Conservation (phyloP, 1,140 invertebrate species). For the Trichonephila inaurata region DNA sequence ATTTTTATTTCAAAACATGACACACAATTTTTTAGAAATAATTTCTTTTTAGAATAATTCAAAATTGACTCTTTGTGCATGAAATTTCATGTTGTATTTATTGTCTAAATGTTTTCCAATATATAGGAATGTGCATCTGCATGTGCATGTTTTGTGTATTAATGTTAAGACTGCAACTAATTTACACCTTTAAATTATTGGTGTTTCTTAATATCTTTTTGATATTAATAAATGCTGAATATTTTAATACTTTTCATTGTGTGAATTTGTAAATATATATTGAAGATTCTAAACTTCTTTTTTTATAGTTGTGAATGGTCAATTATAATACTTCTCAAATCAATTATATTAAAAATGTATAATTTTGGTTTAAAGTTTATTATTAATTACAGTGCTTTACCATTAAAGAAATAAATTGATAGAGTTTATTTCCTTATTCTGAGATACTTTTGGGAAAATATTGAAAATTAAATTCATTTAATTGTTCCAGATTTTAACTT, state of each 20-base stretch:
- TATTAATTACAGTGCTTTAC: no score
- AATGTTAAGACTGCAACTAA: constrained; percentile 34
- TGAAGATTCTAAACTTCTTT: no score
- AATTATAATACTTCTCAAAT: no score
- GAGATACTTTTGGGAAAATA: no score
- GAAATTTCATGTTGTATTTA: constrained; percentile 13
- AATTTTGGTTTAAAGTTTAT: no score
- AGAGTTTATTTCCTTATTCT: no score
- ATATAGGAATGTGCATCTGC: constrained; percentile 48
- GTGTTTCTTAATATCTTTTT: neutral
- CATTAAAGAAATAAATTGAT: no score
- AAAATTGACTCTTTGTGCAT: constrained; percentile 40
- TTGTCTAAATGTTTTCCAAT: constrained; percentile 58
- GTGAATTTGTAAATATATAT: neutral
- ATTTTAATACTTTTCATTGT: neutral
- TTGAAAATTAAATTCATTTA: no score
- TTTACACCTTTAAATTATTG: constrained; percentile 13
- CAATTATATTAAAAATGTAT: no score
- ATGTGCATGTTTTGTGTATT: constrained; percentile 68
- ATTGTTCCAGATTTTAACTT: no score
- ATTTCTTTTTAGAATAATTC: neutral
- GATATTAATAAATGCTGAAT: constrained; percentile 15
- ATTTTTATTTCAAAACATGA: neutral
- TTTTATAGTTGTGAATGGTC: no score
- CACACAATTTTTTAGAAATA: neutral